phyloP scores from a whole-genome alignment of 2,797 vertebrate species.

The Otolemur crassicaudatus region DNA sequence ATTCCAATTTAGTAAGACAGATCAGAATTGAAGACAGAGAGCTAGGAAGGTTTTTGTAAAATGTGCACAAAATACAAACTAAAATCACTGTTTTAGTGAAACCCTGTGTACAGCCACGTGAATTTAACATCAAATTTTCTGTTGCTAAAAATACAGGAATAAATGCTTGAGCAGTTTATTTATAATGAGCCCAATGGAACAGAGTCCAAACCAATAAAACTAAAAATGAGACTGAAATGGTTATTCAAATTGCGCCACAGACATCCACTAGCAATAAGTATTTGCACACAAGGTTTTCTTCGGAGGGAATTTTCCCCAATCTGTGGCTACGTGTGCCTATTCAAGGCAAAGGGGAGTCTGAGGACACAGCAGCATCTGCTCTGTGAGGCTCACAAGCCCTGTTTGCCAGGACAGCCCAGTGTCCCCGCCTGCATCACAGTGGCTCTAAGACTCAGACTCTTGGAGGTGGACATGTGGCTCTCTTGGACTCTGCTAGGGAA shows the following conservation, averaged over 20 bases:
- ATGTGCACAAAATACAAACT: neutral
- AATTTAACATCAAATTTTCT: constrained; percentile 44
- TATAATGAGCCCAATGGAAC: constrained; percentile 1
- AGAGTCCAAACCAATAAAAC: constrained; percentile 34
- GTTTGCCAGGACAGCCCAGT: neutral
- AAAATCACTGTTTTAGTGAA: constrained; percentile 28
- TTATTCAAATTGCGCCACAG: constrained; percentile 48
- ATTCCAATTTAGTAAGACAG: constrained; percentile 29
- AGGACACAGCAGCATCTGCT: neutral
- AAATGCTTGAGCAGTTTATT: constrained; percentile 48
- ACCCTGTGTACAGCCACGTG: neutral
- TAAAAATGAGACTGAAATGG: constrained; percentile 56
- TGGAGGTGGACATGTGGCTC: neutral
- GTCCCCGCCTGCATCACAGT: neutral
- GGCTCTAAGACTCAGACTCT: neutral
- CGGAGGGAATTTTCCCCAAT: neutral
- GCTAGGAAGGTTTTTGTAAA: constrained; percentile 7
- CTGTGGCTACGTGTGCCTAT: neutral
- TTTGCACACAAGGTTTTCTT: neutral
- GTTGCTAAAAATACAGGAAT: constrained; percentile 48
- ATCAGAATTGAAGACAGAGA: neutral
- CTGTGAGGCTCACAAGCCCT: neutral
- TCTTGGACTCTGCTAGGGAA: neutral
- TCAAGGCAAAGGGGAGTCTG: neutral
- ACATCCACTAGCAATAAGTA: neutral